Percentiles rank a stretch among this genome's conserved stretches.
These are phyloP conservation scores for Nipponacmea schrenckii DNA, from an alignment of 2,888 invertebrate species.

Conservation along the genomic window DNA sequence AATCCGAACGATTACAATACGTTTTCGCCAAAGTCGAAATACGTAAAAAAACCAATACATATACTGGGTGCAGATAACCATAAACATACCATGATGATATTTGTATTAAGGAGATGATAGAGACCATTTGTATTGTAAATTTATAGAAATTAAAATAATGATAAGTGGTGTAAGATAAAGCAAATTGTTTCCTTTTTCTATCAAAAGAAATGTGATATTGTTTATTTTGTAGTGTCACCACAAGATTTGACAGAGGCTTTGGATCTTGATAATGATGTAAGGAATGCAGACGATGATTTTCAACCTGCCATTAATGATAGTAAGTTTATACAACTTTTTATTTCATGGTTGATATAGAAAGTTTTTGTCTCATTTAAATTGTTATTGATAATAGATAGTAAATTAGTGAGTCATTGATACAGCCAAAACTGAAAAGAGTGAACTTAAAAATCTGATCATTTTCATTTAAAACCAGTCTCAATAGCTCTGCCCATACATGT, in stretches of 20 bases:
- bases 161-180: not conserved
- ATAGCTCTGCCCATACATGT: not conserved
- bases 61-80: not conserved
- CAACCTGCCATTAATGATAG: not conserved
- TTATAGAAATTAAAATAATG: constrained; percentile 1
- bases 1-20: too few species aligned
- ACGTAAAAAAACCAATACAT: too few species aligned
- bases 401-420: not conserved
- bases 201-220: not conserved
- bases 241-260: constrained; percentile 5
- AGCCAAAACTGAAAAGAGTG: constrained; percentile 1
- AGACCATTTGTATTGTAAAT: constrained; percentile 6
- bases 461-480: not conserved
- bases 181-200: not conserved
- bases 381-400: not conserved
- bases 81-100: not conserved
- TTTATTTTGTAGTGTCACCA: not conserved
- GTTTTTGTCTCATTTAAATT: constrained; percentile 1
- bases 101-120: constrained; percentile 4
- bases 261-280: constrained; percentile 4
- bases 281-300: not conserved
- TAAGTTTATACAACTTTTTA: not conserved
- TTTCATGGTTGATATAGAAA: constrained; percentile 2
- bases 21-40: too few species aligned
- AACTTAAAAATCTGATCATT: not conserved